phyloP scores from a whole-genome alignment of 2,113 vertebrate genomes.

The Callipepla squamata region DNA sequence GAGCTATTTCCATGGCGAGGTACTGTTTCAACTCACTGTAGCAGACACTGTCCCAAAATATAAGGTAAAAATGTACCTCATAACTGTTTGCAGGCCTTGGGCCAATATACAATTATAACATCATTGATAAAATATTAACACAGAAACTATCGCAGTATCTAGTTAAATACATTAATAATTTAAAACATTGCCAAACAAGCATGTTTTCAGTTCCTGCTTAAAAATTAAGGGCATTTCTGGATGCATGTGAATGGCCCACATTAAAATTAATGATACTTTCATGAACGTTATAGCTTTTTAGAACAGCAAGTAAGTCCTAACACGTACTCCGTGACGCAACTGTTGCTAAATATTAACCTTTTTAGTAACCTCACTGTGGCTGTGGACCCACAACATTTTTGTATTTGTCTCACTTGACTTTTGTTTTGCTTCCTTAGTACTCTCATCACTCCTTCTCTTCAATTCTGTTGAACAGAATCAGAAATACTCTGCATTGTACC shows the following conservation, averaged over 20 bases:
- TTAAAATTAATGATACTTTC: constrained; percentile 53
- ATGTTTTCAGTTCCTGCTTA: constrained; percentile 16
- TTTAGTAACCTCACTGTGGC: background rate
- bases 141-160: constrained; percentile 3
- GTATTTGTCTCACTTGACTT: background rate
- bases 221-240: constrained; percentile 27
- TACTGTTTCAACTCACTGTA: background rate
- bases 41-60: background rate
- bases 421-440: background rate
- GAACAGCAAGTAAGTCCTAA: background rate
- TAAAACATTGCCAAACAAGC: background rate
- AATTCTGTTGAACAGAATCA: background rate
- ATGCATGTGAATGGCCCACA: background rate
- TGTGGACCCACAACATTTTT: background rate
- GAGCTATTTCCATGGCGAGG: background rate
- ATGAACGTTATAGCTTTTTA: background rate
- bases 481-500: background rate
- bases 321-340: background rate
- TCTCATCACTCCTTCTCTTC: background rate
- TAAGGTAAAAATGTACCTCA: background rate
- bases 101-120: background rate
- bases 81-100: background rate
- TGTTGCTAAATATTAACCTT: constrained; percentile 20
- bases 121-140: constrained; percentile 34
- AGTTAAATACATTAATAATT: constrained; percentile 53